phyloP scores from a whole-genome alignment of 2,888 invertebrate species.

The Cryptus armator region DNA sequence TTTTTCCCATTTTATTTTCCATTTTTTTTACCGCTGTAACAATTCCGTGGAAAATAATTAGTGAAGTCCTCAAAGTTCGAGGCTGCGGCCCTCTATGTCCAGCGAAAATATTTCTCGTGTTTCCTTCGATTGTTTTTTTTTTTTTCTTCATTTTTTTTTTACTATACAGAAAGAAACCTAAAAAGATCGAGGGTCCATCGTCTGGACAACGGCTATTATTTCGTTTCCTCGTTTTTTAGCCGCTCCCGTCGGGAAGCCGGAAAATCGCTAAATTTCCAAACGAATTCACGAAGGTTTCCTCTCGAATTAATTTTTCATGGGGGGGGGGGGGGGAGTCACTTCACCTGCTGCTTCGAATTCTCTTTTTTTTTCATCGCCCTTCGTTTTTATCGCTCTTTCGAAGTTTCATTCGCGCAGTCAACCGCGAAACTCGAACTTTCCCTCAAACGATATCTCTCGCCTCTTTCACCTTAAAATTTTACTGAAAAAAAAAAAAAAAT shows the following conservation, averaged over 20 bases:
- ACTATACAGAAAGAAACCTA: constrained; percentile 75
- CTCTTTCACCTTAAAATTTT: not conserved
- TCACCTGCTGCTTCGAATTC: constrained; percentile 37
- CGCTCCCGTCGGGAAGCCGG: constrained; percentile 77
- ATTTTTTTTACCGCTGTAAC: not conserved
- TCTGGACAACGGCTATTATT: constrained; percentile 60
- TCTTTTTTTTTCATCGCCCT: constrained; percentile 39
- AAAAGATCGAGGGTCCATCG: constrained; percentile 70
- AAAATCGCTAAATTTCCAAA: constrained; percentile 76
- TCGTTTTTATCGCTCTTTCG: constrained; percentile 36
- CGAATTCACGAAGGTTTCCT: constrained; percentile 77
- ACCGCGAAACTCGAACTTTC: constrained; percentile 60
- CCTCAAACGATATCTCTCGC: constrained; percentile 47
- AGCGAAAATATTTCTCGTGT: constrained; percentile 41
- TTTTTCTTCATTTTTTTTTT: constrained; percentile 62
- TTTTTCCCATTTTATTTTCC: not conserved
- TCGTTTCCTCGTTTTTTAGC: constrained; percentile 76
- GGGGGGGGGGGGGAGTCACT: not conserved
- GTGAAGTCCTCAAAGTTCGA: constrained; percentile 66
- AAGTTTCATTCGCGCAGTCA: constrained; percentile 35
- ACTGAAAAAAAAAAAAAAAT: not conserved
- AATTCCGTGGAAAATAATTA: constrained; percentile 35
- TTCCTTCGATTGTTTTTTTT: constrained; percentile 59
- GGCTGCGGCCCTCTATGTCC: constrained; percentile 48
- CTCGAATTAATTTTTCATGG: constrained; percentile 73